Percentiles rank a stretch among this genome's conserved stretches.
phyloP scores from a whole-genome alignment of 2,888 invertebrate species.

The Parnassius apollo region DNA sequence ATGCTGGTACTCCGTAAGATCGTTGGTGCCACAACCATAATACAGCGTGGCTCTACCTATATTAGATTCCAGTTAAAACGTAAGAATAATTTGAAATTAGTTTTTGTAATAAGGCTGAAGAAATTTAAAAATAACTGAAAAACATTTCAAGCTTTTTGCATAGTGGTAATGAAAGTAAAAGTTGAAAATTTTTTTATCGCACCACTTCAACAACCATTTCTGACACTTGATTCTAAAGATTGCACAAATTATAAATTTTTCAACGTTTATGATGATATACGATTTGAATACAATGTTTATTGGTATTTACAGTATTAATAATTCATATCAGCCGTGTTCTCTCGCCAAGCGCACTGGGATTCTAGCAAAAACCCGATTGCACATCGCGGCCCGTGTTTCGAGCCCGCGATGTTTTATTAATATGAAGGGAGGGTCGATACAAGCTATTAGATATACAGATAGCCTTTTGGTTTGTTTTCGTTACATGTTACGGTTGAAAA shows the following conservation, averaged over 20 bases:
- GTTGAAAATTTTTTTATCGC: no score
- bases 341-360: constrained; percentile 17
- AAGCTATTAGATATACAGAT: constrained; percentile 27
- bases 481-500: constrained; percentile 9
- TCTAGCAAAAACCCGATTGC: constrained; percentile 35
- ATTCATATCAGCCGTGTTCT: constrained; percentile 38
- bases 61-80: no score
- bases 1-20: no score
- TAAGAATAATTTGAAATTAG: no score
- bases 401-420: constrained; percentile 42
- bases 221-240: constrained; percentile 6
- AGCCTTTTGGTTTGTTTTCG: constrained; percentile 12
- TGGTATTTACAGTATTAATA: constrained; percentile 42
- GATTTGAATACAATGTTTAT: constrained; percentile 49
- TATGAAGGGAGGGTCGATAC: constrained; percentile 36
- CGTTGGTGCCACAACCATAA: no score
- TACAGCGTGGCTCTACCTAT: no score
- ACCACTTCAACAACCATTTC: background rate
- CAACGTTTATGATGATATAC: constrained; percentile 15
- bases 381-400: constrained; percentile 33
- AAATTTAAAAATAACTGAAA: no score
- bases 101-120: no score
- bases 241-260: constrained; percentile 18
- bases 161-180: no score
- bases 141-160: no score